These are phyloP conservation scores for Drosophila borealis DNA, from an alignment of 2,888 invertebrate genomes.

Conservation along the genomic window DNA sequence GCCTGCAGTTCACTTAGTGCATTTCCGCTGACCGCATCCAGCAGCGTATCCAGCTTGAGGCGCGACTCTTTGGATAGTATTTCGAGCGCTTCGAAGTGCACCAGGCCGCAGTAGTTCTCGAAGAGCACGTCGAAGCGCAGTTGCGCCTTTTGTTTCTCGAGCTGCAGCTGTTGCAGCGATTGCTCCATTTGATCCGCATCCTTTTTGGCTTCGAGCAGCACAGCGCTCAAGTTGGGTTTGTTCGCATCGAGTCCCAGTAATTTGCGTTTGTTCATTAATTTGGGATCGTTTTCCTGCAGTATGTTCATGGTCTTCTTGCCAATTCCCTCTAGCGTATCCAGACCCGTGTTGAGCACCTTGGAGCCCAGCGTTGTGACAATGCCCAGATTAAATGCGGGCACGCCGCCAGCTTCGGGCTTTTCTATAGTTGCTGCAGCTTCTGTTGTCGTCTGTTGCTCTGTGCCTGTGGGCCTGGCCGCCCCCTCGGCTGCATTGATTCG, in stretches of 20 bases:
- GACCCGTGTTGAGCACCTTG: constrained; percentile 91
- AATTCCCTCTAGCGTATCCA: constrained; percentile 95
- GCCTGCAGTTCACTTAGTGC: constrained; percentile 87
- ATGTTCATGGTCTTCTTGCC: constrained; percentile 98
- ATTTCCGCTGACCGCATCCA: constrained; percentile 87
- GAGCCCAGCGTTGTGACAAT: constrained; percentile 85
- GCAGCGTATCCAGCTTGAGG: constrained; percentile 89
- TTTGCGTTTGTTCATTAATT: constrained; percentile 89
- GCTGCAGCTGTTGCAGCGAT: constrained; percentile 76
- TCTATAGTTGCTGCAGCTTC: constrained; percentile 11
- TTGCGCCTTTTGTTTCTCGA: constrained; percentile 84
- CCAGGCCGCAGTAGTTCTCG: constrained; percentile 94
- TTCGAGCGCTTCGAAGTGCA: constrained; percentile 95
- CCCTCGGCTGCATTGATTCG: constrained; percentile 83
- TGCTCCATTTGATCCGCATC: constrained; percentile 86
- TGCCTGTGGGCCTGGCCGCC: constrained; percentile 14
- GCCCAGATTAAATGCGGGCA: constrained; percentile 68
- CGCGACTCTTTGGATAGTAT: constrained; percentile 94
- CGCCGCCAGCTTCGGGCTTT: constrained; percentile 18
- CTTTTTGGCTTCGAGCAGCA: constrained; percentile 89
- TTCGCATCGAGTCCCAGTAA: constrained; percentile 84
- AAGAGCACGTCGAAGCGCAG: constrained; percentile 92
- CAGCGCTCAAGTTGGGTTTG: constrained; percentile 82
- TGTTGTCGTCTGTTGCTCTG: not conserved
- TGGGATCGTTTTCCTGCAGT: constrained; percentile 96